Conservation (phyloP, 2,797 vertebrate species). For the Limnodromus scolopaceus region DNA sequence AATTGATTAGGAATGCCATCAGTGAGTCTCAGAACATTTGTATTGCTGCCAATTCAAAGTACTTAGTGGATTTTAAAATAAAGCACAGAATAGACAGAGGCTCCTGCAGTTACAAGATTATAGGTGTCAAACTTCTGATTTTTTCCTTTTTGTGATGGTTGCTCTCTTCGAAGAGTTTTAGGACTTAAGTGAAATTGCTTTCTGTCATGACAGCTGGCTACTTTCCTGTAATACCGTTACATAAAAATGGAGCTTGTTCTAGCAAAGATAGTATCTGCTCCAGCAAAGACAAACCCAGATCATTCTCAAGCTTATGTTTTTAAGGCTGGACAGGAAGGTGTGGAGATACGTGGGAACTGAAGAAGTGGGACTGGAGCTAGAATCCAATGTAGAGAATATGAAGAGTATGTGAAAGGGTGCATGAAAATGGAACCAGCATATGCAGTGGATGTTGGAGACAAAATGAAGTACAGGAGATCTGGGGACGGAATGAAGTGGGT, state of each 20-base stretch:
- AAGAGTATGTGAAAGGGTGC: neutral
- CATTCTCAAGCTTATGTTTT: neutral
- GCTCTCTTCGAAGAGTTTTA: neutral
- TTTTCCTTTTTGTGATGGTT: neutral
- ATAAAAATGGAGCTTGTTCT: neutral
- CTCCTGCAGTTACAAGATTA: neutral
- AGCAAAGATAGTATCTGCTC: neutral
- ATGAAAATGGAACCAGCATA: neutral
- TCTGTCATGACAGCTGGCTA: neutral
- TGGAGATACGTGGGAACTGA: neutral
- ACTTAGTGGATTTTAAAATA: slow-evolving; percentile 26
- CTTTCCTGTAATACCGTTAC: neutral
- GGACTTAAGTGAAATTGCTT: neutral
- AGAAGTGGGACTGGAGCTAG: neutral
- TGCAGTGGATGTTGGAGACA: neutral
- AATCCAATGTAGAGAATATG: neutral
- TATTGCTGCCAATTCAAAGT: neutral
- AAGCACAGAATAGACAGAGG: slow-evolving; percentile 8
- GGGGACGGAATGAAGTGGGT: neutral
- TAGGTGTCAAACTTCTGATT: neutral
- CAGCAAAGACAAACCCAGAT: neutral
- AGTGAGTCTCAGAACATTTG: slow-evolving; percentile 22
- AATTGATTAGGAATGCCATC: slow-evolving; percentile 48
- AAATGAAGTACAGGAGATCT: neutral
- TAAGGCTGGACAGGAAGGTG: neutral